Evolutionary conservation across 2,888 invertebrate species (phyloP).

Genomic region (Anorthoa munda): DNA sequence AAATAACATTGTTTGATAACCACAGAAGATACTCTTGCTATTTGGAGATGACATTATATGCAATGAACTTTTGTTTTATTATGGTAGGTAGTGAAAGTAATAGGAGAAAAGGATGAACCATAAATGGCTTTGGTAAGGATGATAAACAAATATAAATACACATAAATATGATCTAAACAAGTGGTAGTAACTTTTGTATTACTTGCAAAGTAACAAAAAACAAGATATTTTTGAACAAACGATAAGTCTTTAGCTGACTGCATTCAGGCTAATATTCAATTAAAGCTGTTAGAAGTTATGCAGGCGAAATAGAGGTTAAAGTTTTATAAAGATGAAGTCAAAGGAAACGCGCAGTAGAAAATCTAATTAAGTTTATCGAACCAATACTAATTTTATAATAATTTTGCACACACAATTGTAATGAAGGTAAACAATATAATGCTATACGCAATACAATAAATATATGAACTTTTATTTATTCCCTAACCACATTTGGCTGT

Average conservation of each 20-base stretch:
- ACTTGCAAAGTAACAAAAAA: background rate
- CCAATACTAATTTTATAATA: background rate
- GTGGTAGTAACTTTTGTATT: background rate
- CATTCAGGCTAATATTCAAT: background rate
- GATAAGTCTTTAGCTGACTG: background rate
- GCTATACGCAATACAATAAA: slow-evolving; percentile 8
- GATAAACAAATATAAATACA: slow-evolving; percentile 11
- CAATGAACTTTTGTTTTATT: slow-evolving; percentile 50
- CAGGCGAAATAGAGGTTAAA: background rate
- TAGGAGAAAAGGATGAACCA: slow-evolving; percentile 17
- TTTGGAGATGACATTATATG: slow-evolving; percentile 37
- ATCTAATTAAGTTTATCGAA: slow-evolving; percentile 1
- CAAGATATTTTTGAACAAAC: background rate
- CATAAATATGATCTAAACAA: background rate
- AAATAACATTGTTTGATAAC: slow-evolving; percentile 53
- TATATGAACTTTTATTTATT: slow-evolving; percentile 11
- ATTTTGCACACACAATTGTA: slow-evolving; percentile 7
- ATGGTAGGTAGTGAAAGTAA: slow-evolving; percentile 26
- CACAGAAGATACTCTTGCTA: slow-evolving; percentile 17
- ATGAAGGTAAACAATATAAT: slow-evolving; percentile 10
- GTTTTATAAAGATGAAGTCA: background rate
- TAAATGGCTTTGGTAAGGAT: slow-evolving; percentile 24
- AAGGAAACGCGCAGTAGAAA: background rate
- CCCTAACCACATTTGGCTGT: slow-evolving; percentile 6
- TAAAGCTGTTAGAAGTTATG: background rate